Evolutionary conservation across 2,888 invertebrate genomes (phyloP).

Genomic region (Junonia oenone): DNA sequence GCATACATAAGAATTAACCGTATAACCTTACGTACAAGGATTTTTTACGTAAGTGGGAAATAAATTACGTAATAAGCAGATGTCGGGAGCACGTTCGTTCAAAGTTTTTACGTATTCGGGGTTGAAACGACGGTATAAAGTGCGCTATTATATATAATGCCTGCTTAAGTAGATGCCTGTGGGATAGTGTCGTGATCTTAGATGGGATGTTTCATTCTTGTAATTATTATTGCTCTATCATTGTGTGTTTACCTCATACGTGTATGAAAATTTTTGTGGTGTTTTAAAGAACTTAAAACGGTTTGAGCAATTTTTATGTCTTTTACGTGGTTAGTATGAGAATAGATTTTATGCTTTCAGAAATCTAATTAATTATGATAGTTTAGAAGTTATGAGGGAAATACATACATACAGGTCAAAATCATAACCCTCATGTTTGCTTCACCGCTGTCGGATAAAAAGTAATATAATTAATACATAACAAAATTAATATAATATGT

Average conservation of each 20-base stretch:
- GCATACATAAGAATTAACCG: background rate
- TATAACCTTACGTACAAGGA: background rate
- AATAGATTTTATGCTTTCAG: too few relatives aligned
- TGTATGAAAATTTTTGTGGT: too few relatives aligned
- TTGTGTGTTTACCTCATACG: too few relatives aligned
- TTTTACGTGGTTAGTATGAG: too few relatives aligned
- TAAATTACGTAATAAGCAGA: conserved; percentile 22
- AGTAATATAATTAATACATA: too few relatives aligned
- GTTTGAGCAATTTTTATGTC: too few relatives aligned
- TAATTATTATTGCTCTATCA: background rate
- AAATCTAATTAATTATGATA: too few relatives aligned
- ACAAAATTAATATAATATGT: background rate
- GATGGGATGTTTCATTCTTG: background rate
- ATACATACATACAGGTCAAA: too few relatives aligned
- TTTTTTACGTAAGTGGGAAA: conserved; percentile 13
- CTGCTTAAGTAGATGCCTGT: conserved; percentile 4
- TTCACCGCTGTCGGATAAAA: too few relatives aligned
- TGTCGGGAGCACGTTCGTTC: conserved; percentile 16
- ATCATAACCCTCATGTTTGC: too few relatives aligned
- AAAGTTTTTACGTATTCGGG: conserved; percentile 15
- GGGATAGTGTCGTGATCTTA: conserved; percentile 1
- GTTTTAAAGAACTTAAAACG: too few relatives aligned
- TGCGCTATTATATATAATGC: conserved; percentile 13
- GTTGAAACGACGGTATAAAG: conserved; percentile 1
- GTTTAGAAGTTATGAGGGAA: too few relatives aligned